These are phyloP conservation scores for Ctenopoma multispine DNA, from an alignment of 2,797 vertebrate species.

Conservation along the genomic window DNA sequence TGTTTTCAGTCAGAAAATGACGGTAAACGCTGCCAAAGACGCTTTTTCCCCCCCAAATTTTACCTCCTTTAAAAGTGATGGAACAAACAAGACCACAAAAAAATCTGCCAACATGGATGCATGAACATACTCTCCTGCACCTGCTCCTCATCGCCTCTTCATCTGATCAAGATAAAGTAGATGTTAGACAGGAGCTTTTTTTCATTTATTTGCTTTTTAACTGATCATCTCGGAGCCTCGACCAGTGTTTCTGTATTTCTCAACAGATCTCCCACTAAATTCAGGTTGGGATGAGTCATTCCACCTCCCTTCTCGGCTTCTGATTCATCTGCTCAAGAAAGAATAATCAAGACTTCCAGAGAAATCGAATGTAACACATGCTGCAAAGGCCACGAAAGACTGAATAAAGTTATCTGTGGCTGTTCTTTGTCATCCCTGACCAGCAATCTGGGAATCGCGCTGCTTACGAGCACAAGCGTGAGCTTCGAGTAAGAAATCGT, in stretches of 20 bases:
- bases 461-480: too few species aligned
- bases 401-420: neutral
- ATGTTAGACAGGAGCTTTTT: neutral
- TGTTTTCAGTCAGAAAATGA: neutral
- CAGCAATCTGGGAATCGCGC: neutral
- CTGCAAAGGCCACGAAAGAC: neutral
- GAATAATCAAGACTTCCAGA: neutral
- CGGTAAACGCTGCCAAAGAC: neutral
- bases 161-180: neutral
- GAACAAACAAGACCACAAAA: slow-evolving; percentile 1
- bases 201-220: neutral
- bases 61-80: neutral
- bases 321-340: neutral
- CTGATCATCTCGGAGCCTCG: neutral
- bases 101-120: slow-evolving; percentile 4
- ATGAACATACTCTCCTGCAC: slow-evolving; percentile 1
- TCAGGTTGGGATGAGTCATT: neutral
- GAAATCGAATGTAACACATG: neutral
- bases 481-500: neutral
- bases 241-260: neutral
- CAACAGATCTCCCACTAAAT: neutral
- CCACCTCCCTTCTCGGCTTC: neutral
- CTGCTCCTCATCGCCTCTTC: slow-evolving; percentile 1
- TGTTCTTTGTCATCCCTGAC: neutral
- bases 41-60: slow-evolving; percentile 2